These are phyloP conservation scores for Sminthurinus aureus DNA, from an alignment of 2,888 invertebrate species.

Conservation along the genomic window DNA sequence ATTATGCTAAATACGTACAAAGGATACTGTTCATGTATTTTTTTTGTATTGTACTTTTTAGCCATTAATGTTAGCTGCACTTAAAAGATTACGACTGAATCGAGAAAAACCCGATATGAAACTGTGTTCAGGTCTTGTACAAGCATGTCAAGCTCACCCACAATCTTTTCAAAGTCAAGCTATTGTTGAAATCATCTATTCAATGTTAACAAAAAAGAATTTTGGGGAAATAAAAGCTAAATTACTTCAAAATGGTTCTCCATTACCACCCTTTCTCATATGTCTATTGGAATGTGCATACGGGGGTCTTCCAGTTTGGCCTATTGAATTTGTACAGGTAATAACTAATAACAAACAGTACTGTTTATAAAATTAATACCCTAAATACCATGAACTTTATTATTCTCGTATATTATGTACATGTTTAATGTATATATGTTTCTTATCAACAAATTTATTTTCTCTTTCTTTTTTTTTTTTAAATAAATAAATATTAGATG, in stretches of 20 bases:
- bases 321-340: constrained; percentile 78
- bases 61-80: constrained; percentile 70
- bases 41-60: constrained; percentile 37
- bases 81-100: constrained; percentile 75
- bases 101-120: constrained; percentile 84
- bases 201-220: constrained; percentile 65
- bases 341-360: constrained; percentile 64
- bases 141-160: constrained; percentile 47
- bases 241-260: constrained; percentile 41
- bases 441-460: too few species aligned
- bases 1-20: neutral
- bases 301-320: constrained; percentile 72
- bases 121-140: constrained; percentile 76
- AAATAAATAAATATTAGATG: too few species aligned
- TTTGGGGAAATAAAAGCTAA: constrained; percentile 48
- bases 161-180: constrained; percentile 43
- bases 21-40: too few species aligned
- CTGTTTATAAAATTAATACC: too few species aligned
- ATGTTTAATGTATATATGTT: neutral
- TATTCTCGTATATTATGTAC: too few species aligned
- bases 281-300: constrained; percentile 30
- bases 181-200: constrained; percentile 75
- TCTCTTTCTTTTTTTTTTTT: constrained; percentile 57
- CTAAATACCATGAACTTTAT: neutral
- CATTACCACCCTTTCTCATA: constrained; percentile 49